phyloP scores from a whole-genome alignment of 2,113 vertebrate species.

The Mustelus asterias region DNA sequence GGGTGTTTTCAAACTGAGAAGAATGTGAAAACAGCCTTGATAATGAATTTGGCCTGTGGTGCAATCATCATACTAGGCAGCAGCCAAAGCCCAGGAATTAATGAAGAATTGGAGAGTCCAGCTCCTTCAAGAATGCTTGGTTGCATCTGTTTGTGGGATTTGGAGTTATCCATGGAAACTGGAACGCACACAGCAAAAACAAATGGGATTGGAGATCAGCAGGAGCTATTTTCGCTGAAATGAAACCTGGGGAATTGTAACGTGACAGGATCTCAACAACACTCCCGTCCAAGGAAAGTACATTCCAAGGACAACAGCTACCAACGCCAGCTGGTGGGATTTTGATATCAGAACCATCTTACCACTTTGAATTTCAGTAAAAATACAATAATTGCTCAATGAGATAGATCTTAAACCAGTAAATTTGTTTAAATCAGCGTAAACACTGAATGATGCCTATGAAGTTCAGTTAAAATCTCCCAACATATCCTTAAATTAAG shows the following conservation, averaged over 20 bases:
- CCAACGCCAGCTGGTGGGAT: background rate
- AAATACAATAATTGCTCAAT: background rate
- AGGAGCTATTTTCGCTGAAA: background rate
- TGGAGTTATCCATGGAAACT: background rate
- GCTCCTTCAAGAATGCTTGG: background rate
- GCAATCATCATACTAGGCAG: background rate
- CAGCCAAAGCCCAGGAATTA: background rate
- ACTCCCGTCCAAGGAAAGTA: background rate
- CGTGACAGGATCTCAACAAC: background rate
- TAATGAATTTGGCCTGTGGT: background rate
- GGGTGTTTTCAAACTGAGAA: background rate
- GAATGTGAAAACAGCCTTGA: background rate
- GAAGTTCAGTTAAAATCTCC: background rate
- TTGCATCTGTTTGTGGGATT: slow-evolving; percentile 10
- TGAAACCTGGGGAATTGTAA: background rate
- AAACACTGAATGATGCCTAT: too few species aligned
- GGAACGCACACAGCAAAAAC: background rate
- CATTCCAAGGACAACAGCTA: background rate
- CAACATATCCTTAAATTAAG: background rate
- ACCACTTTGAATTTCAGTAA: background rate
- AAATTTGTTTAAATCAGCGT: background rate
- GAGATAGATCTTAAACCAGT: background rate
- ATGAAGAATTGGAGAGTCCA: background rate
- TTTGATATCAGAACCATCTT: background rate
- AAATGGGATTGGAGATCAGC: background rate